Evolutionary conservation across 2,888 invertebrate species (phyloP), one percentile per base, ranked within the genome.

Genomic region (Urechis unicinctus): DNA sequence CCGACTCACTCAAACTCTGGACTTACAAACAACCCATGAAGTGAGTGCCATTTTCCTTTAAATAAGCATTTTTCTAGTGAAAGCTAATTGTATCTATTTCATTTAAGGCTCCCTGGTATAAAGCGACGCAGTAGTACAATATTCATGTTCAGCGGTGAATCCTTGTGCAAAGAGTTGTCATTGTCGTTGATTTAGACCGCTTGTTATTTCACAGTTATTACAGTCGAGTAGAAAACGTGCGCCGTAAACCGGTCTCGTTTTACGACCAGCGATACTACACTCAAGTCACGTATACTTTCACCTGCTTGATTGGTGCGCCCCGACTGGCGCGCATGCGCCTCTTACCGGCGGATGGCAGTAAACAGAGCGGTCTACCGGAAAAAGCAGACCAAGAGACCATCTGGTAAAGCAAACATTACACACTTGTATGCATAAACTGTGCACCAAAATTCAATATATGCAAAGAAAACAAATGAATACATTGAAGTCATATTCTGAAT

Each of bases 211-310:
- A 17, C 44, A 61, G 61, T 42, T 58, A 52, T 26, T 56, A 26
- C 46, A 55, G 58, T 9, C 30, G 50, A 6, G 53, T 62, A n/a
- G 62, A 62, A 41, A 55, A 43, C 25, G 28, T 58, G 6, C 45
- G 62, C 5, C 43, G 54, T 21, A 28, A 28, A 9, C 60, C 61
- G 3, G 26, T 22, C 2, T 62, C 62, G 3, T 62, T 59, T 49
- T 56, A 54, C 26, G 55, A 61, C 45, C 59, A 44, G 50, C 31
- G 54, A 29, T 62, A 62, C 51, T 53, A 61, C 55, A 55, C 50
- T 50, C 60, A 62, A 31, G 56, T 56, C 44, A 55, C 56, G 4
- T 62, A 62, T 36, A 31, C 46, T 3, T 44, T 59, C 24, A 36
- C 46, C 3, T 26, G 31, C 17, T 17, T 3, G 6, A 52, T 57